Evolutionary conservation across 2,113 vertebrate genomes (phyloP).

Genomic region (Setophaga kirtlandii): DNA sequence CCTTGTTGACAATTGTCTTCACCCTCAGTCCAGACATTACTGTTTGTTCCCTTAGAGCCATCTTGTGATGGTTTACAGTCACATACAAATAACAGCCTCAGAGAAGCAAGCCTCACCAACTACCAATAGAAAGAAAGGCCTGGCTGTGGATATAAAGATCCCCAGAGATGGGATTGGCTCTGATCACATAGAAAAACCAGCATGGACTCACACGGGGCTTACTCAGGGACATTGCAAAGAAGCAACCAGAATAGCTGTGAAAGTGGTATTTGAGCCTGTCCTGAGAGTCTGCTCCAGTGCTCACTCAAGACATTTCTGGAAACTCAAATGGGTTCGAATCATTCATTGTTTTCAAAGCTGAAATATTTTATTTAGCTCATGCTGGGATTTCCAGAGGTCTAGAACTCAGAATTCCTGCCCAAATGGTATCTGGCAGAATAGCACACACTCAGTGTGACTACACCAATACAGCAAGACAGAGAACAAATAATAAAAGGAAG

Average conservation of each 20-base stretch:
- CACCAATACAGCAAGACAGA: background rate
- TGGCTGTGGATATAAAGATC: background rate
- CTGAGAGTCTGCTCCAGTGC: background rate
- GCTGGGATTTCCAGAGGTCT: background rate
- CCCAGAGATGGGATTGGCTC: background rate
- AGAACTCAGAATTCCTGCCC: background rate
- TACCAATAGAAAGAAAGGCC: background rate
- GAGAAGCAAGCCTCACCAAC: background rate
- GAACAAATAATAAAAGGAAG: background rate
- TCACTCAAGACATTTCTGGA: background rate
- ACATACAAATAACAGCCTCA: background rate
- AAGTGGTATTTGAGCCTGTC: background rate
- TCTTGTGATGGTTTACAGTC: background rate
- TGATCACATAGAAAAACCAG: background rate
- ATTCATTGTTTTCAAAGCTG: background rate
- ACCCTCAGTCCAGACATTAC: background rate
- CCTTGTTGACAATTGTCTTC: background rate
- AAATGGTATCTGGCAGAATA: background rate
- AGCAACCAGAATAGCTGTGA: background rate
- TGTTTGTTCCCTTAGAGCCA: background rate
- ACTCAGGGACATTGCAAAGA: background rate
- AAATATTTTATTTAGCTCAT: background rate
- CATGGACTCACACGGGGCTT: background rate
- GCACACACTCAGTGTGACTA: background rate
- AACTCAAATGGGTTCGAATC: background rate